Evolutionary conservation across 2,113 vertebrate genomes (phyloP).

Genomic region (Pluvialis apricaria): DNA sequence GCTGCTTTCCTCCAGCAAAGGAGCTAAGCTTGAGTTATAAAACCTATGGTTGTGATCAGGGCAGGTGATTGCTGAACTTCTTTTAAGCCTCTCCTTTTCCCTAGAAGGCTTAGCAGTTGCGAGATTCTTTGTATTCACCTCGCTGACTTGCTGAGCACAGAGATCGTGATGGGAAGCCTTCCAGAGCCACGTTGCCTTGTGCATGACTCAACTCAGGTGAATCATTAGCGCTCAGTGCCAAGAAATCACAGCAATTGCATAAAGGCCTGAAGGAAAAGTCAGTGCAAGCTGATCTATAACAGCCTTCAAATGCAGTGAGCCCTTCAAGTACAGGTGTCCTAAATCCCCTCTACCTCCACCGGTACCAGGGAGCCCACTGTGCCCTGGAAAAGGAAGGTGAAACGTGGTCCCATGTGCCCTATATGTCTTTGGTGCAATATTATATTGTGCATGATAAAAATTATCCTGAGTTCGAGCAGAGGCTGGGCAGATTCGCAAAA

Average conservation of each 20-base stretch:
- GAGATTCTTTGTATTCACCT: neutral
- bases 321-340: neutral
- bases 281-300: neutral
- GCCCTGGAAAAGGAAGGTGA: neutral
- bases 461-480: neutral
- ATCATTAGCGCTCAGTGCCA: neutral
- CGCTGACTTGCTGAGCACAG: neutral
- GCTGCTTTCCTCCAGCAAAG: neutral
- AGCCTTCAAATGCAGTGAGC: neutral
- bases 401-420: accelerated
- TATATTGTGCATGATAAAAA: neutral
- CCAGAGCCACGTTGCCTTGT: neutral
- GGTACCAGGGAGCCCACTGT: accelerated
- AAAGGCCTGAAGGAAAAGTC: neutral
- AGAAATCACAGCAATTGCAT: neutral
- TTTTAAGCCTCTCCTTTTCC: neutral
- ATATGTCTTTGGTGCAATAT: neutral
- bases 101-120: constrained; percentile 6
- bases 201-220: constrained; percentile 45
- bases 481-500: neutral
- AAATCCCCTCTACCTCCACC: neutral
- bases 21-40: neutral
- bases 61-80: neutral
- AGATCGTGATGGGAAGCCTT: neutral
- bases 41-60: neutral